Percentiles rank a stretch among this genome's conserved stretches.
phyloP scores from a whole-genome alignment of 2,113 vertebrate species.

The Peucedramus taeniatus region DNA sequence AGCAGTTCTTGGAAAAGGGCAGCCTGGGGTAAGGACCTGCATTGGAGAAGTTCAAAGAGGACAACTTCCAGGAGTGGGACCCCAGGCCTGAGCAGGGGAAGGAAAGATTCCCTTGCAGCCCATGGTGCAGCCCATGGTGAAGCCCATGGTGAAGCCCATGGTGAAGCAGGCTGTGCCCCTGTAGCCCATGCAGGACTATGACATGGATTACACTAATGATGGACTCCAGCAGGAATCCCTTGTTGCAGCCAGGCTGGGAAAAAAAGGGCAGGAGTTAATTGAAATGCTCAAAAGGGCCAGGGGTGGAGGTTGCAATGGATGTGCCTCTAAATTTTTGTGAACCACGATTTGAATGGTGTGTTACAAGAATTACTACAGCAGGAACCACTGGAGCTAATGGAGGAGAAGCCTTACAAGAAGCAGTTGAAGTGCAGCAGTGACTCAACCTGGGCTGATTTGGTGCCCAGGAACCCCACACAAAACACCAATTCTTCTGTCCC shows the following conservation, averaged over 20 bases:
- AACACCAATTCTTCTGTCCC: accelerated
- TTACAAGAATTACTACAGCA: not conserved
- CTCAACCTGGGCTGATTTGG: accelerated
- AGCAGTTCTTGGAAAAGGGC: not conserved
- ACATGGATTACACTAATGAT: not conserved
- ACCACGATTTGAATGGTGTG: accelerated
- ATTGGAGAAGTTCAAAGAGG: not conserved
- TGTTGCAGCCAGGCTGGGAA: not conserved
- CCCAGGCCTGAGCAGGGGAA: not conserved
- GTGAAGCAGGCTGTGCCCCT: not conserved
- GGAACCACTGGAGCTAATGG: not conserved
- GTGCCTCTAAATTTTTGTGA: not conserved
- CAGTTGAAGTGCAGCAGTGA: not conserved
- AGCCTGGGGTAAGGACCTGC: not conserved
- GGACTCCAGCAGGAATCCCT: not conserved
- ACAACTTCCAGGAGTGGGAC: not conserved
- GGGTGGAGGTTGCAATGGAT: no score
- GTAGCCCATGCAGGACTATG: not conserved
- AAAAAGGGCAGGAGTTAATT: not conserved
- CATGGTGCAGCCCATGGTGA: not conserved
- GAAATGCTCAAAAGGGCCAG: not conserved
- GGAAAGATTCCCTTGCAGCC: no score
- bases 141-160: not conserved
- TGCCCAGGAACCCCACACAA: not conserved
- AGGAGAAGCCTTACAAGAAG: not conserved